Evolutionary conservation across 2,113 vertebrate species (phyloP).

Genomic region (Meleagris gallopavo): DNA sequence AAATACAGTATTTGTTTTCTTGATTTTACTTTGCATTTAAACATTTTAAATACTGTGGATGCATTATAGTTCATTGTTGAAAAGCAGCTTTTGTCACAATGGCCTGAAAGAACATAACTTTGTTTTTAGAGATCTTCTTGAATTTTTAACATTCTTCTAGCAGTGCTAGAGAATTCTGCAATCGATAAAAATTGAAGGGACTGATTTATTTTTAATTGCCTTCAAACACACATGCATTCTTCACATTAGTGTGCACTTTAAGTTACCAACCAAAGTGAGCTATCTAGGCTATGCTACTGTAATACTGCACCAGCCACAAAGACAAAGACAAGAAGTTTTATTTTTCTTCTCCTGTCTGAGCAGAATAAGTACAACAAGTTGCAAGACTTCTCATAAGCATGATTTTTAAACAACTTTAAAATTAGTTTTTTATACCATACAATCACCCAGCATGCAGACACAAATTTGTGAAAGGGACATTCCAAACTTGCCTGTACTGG

Average conservation of each 20-base stretch:
- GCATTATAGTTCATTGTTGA: neutral
- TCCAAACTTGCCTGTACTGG: neutral
- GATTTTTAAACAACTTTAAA: neutral
- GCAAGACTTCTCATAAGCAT: neutral
- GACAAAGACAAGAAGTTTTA: neutral
- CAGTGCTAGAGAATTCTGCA: neutral
- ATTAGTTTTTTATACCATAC: neutral
- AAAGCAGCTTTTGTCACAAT: neutral
- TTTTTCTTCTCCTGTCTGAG: neutral
- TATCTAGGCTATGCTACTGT: neutral
- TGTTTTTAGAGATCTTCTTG: neutral
- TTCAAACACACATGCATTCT: neutral
- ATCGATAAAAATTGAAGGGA: slow-evolving; percentile 2
- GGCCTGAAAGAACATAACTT: neutral
- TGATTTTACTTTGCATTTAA: neutral
- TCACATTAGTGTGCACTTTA: neutral
- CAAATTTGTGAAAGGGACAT: neutral
- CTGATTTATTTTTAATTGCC: neutral
- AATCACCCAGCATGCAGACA: neutral
- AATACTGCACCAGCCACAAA: neutral
- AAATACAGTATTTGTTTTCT: neutral
- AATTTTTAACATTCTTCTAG: neutral
- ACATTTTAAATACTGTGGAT: slow-evolving; percentile 5
- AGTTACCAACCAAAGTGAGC: neutral
- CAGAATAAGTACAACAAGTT: neutral